Evolutionary conservation across 2,888 invertebrate genomes (phyloP).

Genomic region (Cryptocephalus moraei): DNA sequence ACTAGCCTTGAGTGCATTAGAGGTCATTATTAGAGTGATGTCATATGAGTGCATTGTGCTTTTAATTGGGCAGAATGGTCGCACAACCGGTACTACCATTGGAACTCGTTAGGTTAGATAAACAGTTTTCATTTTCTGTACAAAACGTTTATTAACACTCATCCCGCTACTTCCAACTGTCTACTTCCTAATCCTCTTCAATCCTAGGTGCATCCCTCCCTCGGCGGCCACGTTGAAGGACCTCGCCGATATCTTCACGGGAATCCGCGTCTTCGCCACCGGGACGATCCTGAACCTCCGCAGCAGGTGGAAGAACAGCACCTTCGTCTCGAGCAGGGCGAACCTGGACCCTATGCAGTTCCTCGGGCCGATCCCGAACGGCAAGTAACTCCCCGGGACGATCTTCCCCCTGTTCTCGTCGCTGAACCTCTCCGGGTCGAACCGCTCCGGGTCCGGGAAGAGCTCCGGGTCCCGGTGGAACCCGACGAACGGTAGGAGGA

Average conservation of each 20-base stretch:
- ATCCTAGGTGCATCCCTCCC: constrained; percentile 13
- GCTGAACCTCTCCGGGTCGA: constrained; percentile 37
- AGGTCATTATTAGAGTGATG: too few species aligned
- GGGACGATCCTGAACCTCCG: constrained; percentile 23
- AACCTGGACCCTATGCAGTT: constrained; percentile 41
- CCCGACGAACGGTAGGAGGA: constrained; percentile 30
- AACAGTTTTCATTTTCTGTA: background rate
- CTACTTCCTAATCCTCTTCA: constrained; percentile 7
- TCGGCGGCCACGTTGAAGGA: constrained; percentile 19
- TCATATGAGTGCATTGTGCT: too few species aligned
- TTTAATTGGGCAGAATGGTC: too few species aligned
- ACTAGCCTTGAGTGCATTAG: too few species aligned
- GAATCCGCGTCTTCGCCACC: constrained; percentile 25
- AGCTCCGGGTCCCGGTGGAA: constrained; percentile 37
- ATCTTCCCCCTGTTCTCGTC: constrained; percentile 33
- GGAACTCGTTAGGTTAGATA: too few species aligned
- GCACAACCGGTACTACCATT: too few species aligned
- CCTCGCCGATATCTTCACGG: constrained; percentile 19
- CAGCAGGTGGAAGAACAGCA: constrained; percentile 21
- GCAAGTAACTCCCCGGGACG: constrained; percentile 40
- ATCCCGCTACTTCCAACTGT: background rate
- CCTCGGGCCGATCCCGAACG: constrained; percentile 45
- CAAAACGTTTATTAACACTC: background rate
- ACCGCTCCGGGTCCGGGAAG: constrained; percentile 38
- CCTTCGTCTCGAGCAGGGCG: constrained; percentile 32